These are phyloP conservation scores for Phengaris alcon DNA, from an alignment of 2,888 invertebrate species.

Conservation along the genomic window DNA sequence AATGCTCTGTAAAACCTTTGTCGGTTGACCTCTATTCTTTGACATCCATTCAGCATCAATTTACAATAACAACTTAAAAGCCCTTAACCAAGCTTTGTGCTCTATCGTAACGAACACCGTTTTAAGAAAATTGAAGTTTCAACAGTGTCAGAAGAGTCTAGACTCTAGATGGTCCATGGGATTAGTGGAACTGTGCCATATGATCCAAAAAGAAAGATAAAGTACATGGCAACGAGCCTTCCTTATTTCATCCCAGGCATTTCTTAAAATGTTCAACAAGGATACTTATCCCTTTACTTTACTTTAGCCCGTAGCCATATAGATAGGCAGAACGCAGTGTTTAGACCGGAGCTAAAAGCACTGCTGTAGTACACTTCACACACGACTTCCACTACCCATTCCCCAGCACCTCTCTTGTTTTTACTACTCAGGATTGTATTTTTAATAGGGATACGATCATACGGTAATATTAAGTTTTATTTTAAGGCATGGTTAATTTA, in stretches of 20 bases:
- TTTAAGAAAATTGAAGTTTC: not conserved
- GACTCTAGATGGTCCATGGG: too few relatives aligned
- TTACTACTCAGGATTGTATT: not conserved
- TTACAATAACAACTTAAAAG: slow-evolving; percentile 9
- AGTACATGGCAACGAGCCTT: too few relatives aligned
- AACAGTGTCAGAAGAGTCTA: too few relatives aligned
- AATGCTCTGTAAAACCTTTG: not conserved
- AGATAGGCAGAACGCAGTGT: not conserved
- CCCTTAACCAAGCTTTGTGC: not conserved
- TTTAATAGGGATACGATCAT: not conserved
- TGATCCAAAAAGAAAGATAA: too few relatives aligned
- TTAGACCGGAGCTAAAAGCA: not conserved
- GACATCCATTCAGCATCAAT: not conserved
- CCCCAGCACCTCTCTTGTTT: not conserved
- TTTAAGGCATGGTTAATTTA: too few relatives aligned
- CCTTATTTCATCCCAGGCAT: too few relatives aligned
- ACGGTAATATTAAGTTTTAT: too few relatives aligned
- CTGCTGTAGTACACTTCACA: slow-evolving; percentile 10
- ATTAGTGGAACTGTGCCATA: too few relatives aligned
- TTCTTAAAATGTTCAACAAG: too few relatives aligned
- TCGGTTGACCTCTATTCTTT: not conserved
- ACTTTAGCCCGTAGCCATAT: not conserved
- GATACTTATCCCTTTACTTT: too few relatives aligned
- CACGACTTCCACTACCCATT: slow-evolving; percentile 7
- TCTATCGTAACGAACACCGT: not conserved